Evolutionary conservation across 2,888 invertebrate genomes (phyloP).

Genomic region (Xestoiulus laeticollis): DNA sequence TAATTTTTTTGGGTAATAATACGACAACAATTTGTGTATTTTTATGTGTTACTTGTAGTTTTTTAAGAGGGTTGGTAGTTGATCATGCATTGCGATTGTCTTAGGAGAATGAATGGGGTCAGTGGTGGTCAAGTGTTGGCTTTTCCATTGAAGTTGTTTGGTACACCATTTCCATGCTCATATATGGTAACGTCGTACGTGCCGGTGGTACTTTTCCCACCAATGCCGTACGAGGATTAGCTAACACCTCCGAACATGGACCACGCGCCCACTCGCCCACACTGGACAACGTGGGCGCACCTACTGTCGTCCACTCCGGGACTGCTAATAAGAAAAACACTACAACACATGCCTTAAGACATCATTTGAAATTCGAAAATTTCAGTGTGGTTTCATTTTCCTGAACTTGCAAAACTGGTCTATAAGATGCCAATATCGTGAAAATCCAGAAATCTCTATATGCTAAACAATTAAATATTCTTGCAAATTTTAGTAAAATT

Average conservation of each 20-base stretch:
- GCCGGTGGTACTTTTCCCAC: neutral
- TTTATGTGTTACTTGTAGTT: neutral
- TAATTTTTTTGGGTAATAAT: neutral
- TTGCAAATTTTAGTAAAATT: no score
- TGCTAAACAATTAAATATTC: no score
- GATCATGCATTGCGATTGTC: neutral
- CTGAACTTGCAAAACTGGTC: no score
- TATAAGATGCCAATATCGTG: no score
- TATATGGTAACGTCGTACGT: conserved; percentile 5
- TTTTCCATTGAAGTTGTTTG: neutral
- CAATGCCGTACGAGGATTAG: neutral
- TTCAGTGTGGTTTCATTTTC: no score
- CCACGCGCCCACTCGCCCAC: conserved; percentile 13
- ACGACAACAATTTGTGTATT: neutral
- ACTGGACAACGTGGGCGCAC: neutral
- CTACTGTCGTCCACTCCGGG: neutral
- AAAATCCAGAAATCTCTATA: no score
- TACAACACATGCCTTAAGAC: neutral
- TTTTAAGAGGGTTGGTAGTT: no score
- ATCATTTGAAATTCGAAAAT: neutral
- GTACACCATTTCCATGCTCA: neutral
- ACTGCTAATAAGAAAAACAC: neutral
- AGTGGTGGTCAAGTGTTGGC: conserved; percentile 33
- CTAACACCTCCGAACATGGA: conserved; percentile 11
- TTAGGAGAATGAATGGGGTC: conserved; percentile 23